phyloP scores from a whole-genome alignment of 2,113 vertebrate genomes.

The Andinoacara biseriatus region DNA sequence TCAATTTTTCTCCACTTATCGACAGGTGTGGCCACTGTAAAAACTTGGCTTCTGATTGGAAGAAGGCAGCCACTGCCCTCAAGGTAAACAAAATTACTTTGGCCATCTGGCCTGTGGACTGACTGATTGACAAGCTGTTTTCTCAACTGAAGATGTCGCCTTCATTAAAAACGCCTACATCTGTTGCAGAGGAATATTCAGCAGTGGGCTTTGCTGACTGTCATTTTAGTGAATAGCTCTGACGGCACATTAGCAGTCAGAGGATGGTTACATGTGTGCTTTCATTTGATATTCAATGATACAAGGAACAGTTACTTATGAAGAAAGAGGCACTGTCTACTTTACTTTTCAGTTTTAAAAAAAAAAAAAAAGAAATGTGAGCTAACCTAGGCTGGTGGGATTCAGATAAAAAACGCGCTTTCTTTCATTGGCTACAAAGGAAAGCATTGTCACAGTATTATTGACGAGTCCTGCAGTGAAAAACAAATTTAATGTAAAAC shows the following conservation, averaged over 20 bases:
- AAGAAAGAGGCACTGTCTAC: background rate
- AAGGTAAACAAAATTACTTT: constrained; percentile 83
- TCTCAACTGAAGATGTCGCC: background rate
- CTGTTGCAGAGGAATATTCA: background rate
- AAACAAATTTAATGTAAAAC: background rate
- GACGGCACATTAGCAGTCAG: background rate
- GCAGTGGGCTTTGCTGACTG: background rate
- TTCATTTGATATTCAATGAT: background rate
- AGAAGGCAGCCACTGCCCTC: constrained; percentile 92
- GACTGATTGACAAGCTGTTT: background rate
- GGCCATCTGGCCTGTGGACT: background rate
- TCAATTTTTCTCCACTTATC: background rate
- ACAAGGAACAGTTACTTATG: background rate
- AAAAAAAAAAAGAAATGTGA: background rate
- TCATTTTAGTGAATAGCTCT: background rate
- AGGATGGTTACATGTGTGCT: background rate
- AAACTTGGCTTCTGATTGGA: constrained; percentile 91
- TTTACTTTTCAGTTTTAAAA: background rate
- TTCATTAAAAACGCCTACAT: background rate
- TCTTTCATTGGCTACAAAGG: no score
- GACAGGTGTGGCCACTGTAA: constrained; percentile 95
- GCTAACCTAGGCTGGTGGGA: background rate
- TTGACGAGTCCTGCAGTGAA: background rate
- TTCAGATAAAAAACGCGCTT: background rate
- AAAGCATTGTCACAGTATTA: background rate